phyloP scores from a whole-genome alignment of 64 coral and sea anemone species.

The Pocillopora verrucosa region DNA sequence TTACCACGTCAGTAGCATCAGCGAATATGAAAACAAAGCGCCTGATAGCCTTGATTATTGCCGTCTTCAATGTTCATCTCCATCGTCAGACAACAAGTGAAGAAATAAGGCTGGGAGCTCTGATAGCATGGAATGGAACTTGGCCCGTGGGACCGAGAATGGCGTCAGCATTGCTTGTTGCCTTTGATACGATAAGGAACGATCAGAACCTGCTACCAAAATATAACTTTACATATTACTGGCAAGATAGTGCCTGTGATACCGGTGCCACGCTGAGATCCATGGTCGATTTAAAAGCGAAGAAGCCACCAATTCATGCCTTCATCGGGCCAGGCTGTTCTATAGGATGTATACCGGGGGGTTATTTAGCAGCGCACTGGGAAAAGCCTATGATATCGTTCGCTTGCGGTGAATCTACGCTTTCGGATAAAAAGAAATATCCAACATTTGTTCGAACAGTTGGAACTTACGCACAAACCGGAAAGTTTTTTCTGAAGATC shows the following conservation, averaged over 20 bases:
- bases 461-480: slow-evolving; percentile 46
- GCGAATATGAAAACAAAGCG: background rate
- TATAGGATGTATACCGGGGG: slow-evolving; percentile 63
- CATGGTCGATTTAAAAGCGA: slow-evolving; percentile 44
- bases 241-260: slow-evolving; percentile 58
- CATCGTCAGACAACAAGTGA: background rate
- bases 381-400: slow-evolving; percentile 83
- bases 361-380: slow-evolving; percentile 64
- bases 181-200: slow-evolving; percentile 33
- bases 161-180: slow-evolving; percentile 57
- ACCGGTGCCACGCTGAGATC: slow-evolving; percentile 54
- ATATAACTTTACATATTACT: slow-evolving; percentile 67
- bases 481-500: slow-evolving; percentile 45
- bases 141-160: slow-evolving; percentile 54
- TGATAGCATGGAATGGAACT: slow-evolving; percentile 72
- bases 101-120: slow-evolving; percentile 61
- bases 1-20: background rate
- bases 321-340: slow-evolving; percentile 71
- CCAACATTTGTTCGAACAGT: slow-evolving; percentile 81
- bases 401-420: slow-evolving; percentile 44
- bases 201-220: slow-evolving; percentile 31
- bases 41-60: background rate
- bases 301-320: slow-evolving; percentile 53
- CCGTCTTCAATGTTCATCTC: background rate
- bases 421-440: slow-evolving; percentile 64